Evolutionary conservation across 2,888 invertebrate genomes (phyloP).

Genomic region (Imbricaverruca yamaguchii): DNA sequence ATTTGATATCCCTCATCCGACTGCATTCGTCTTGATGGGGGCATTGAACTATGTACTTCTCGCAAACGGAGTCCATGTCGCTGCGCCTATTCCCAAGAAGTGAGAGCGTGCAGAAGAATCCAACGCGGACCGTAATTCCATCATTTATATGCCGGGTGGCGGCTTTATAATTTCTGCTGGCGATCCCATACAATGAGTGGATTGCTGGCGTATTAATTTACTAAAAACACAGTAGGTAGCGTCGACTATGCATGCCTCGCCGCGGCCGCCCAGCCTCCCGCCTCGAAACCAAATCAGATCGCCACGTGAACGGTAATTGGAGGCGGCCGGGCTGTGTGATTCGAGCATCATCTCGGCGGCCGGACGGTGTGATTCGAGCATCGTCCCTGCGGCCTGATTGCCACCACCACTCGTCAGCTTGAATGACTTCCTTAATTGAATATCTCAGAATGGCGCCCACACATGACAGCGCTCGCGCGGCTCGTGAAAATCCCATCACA

Average conservation of each 20-base stretch:
- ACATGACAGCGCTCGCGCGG: not conserved
- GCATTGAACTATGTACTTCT: not conserved
- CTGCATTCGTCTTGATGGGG: too few relatives aligned
- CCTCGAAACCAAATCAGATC: constrained; percentile 5
- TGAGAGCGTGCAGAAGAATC: not conserved
- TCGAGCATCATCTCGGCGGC: too few relatives aligned
- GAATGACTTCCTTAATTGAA: not conserved
- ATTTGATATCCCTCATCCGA: too few relatives aligned
- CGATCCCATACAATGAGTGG: not conserved
- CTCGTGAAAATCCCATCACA: not conserved
- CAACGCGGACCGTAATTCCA: not conserved
- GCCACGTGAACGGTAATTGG: not conserved
- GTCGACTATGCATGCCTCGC: not conserved
- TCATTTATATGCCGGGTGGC: constrained; percentile 8
- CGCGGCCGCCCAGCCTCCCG: not conserved
- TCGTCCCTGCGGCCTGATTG: not conserved
- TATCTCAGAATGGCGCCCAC: not conserved
- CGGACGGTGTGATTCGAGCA: not conserved
- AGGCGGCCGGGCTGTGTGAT: not conserved
- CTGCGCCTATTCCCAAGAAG: not conserved
- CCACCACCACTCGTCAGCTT: not conserved
- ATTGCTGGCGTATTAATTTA: not conserved
- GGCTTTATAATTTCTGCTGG: not conserved
- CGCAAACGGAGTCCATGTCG: not conserved
- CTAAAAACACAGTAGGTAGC: constrained; percentile 19